Evolutionary conservation across 2,888 invertebrate species (phyloP).

Genomic region (Drosophila tripunctata): DNA sequence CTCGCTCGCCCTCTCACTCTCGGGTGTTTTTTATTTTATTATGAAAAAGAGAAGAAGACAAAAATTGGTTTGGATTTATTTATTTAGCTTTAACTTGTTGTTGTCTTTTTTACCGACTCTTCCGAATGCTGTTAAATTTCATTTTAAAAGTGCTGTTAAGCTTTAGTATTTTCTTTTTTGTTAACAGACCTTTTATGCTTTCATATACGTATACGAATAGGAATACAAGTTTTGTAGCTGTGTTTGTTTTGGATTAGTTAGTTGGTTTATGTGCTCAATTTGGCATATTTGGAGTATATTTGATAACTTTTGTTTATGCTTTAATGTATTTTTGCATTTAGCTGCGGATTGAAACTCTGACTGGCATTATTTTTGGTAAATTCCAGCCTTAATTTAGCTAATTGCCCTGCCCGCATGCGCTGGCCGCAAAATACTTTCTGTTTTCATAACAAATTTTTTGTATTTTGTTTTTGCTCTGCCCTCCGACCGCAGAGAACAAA

Average conservation of each 20-base stretch:
- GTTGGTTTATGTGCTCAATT: slow-evolving; percentile 29
- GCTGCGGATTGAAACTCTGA: slow-evolving; percentile 20
- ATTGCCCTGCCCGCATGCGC: slow-evolving; percentile 55
- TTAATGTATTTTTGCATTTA: slow-evolving; percentile 5
- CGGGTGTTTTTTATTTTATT: slow-evolving; percentile 28
- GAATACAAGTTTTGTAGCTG: not conserved
- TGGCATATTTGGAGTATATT: slow-evolving; percentile 15
- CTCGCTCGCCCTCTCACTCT: not conserved
- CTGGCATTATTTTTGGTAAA: slow-evolving; percentile 23
- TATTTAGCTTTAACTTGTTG: slow-evolving; percentile 5
- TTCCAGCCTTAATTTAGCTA: slow-evolving; percentile 56
- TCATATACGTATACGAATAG: not conserved
- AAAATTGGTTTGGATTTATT: slow-evolving; percentile 26
- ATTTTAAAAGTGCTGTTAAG: slow-evolving; percentile 26
- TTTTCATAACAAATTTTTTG: slow-evolving; percentile 44
- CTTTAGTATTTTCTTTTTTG: slow-evolving; percentile 5
- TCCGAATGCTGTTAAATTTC: slow-evolving; percentile 41
- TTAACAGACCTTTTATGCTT: not conserved
- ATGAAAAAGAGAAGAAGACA: slow-evolving; percentile 3
- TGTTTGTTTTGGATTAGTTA: not conserved
- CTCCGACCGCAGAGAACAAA: slow-evolving; percentile 36
- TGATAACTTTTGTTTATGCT: slow-evolving; percentile 11
- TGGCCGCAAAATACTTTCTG: slow-evolving; percentile 65
- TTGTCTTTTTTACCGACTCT: slow-evolving; percentile 25
- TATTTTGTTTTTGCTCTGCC: slow-evolving; percentile 27